These are phyloP conservation scores for Sakesphorus luctuosus DNA, from an alignment of 2,113 vertebrate genomes.

Conservation along the genomic window DNA sequence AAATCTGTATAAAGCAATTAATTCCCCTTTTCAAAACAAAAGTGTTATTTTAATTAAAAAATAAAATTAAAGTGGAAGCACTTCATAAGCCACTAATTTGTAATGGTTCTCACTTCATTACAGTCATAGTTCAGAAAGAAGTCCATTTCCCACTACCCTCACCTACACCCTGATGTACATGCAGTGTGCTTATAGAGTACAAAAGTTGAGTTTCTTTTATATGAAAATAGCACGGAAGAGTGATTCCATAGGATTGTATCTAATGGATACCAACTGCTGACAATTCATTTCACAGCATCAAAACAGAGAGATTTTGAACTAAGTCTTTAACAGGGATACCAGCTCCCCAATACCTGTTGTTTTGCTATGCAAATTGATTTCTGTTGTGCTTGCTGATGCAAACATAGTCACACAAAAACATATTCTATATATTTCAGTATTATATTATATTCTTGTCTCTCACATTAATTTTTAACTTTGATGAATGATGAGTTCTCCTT, in stretches of 20 bases:
- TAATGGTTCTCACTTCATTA: background rate
- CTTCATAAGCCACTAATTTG: background rate
- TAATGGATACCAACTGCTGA: background rate
- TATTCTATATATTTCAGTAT: background rate
- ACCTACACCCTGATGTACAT: background rate
- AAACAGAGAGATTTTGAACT: background rate
- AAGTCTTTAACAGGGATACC: fast-evolving
- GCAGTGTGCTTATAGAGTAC: background rate
- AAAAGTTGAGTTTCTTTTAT: background rate
- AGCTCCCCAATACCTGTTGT: background rate
- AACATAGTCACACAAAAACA: background rate
- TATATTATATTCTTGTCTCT: background rate
- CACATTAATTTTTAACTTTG: background rate
- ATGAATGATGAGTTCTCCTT: background rate
- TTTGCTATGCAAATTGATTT: background rate
- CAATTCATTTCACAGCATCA: background rate
- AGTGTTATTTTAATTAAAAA: background rate
- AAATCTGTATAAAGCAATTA: background rate
- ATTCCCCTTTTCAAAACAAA: background rate
- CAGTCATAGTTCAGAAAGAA: background rate
- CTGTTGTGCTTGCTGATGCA: background rate
- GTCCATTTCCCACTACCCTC: background rate
- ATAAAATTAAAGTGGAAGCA: background rate
- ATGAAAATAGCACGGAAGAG: background rate
- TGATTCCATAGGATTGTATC: background rate